phyloP scores from a whole-genome alignment of 2,113 vertebrate genomes.

The Gyps fulvus region DNA sequence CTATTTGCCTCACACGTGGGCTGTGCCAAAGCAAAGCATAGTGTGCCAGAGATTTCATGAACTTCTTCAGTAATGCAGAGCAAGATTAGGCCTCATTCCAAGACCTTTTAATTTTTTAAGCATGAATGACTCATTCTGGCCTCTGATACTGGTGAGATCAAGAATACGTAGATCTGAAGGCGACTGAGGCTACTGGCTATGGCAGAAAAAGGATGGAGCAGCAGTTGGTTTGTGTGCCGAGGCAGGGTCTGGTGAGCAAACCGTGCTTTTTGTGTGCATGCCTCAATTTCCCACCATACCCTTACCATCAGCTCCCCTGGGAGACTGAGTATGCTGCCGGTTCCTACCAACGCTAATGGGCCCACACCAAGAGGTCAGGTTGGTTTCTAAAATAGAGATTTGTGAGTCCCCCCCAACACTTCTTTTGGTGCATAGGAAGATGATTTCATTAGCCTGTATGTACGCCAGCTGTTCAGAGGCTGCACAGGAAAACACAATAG shows the following conservation, averaged over 20 bases:
- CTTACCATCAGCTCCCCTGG: not conserved
- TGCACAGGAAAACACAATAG: not conserved
- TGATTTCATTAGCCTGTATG: not conserved
- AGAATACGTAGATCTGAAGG: not conserved
- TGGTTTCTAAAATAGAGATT: not conserved
- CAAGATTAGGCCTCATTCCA: not conserved
- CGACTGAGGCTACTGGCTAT: not conserved
- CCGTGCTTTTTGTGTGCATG: not conserved
- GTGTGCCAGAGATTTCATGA: not conserved
- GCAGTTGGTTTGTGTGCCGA: not conserved
- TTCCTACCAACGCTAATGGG: not conserved
- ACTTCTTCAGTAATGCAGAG: not conserved
- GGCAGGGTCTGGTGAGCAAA: not conserved
- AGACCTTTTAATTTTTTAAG: not conserved
- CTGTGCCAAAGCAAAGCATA: not conserved
- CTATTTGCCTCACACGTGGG: not conserved
- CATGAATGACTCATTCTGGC: not conserved
- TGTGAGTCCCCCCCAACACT: not conserved
- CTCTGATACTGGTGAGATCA: not conserved
- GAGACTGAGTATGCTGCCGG: not conserved
- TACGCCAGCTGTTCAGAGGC: rapidly evolving
- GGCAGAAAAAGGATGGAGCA: not conserved
- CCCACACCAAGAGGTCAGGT: not conserved
- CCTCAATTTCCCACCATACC: not conserved
- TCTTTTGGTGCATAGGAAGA: rapidly evolving